Base-by-base conservation (phyloP, 2,797 vertebrate species). In the Eutrigla gurnardus region DNA sequence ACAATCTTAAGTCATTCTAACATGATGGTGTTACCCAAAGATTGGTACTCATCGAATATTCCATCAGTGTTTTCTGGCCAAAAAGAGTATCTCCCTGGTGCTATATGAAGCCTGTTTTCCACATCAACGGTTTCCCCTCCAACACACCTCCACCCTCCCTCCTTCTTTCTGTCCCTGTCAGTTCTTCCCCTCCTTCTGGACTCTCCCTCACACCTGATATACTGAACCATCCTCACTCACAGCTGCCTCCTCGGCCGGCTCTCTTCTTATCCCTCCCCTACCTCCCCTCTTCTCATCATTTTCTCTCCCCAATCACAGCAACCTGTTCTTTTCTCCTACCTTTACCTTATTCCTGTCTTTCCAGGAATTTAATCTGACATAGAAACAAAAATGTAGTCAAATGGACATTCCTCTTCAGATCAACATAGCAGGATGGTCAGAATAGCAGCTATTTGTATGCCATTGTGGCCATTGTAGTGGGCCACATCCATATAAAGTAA, bases 221-320 rank as follows among this genome's bases (percentile, higher is more conserved):
- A 50, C 63, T 35, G 18, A 25, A 25, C 52, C 67, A 40, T 43
- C 57, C 45, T 63, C 65, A 62, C 61, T 15, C 53, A 32, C 65
- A 17, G 47, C 54, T 57, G 33, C 70, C 65, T 76, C 17, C 60
- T 71, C 12, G 4, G 35, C 14, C 40, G 15, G 14, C 18, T 50
- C 45, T 32, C 42, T 1, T 76, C 60, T 78, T 74, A 80, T 88
- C 80, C 62, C 61, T 65, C 61, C 42, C 35, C 10, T 58, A n/a
- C 35, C 50, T 17, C 46, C 49, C 71, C 33, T n/a, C 62, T 45
- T 71, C 40, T 50, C 5, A 39, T 66, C 5, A 58, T 45, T 49
- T 11, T 36, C 47, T 33, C 18, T 75, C 47, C 54, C 58, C 32
- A 60, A 42, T 58, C 35, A 66, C 45, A 18, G 35, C 10, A 14